Percentiles rank a stretch among this genome's conserved stretches.
phyloP scores from a whole-genome alignment of 2,113 vertebrate species.

The Egretta garzetta region DNA sequence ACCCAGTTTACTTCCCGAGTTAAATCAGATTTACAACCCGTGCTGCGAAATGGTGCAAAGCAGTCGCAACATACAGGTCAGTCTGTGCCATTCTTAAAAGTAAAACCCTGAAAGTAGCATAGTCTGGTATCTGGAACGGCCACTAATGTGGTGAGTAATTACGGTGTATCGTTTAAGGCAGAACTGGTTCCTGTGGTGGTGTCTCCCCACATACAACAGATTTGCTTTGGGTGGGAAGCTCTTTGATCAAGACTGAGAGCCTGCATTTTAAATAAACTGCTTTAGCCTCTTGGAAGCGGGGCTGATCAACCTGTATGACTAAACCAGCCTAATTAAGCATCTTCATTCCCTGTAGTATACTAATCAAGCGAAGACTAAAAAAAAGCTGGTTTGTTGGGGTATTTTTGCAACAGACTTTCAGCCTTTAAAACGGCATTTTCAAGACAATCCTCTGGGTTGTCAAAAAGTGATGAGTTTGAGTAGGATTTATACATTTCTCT shows the following conservation, averaged over 20 bases:
- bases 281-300: not conserved
- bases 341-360: not conserved
- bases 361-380: not conserved
- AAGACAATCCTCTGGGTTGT: not conserved
- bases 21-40: not conserved
- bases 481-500: not conserved
- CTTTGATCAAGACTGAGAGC: not conserved
- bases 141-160: no score
- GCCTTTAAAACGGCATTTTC: not conserved
- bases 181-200: not conserved
- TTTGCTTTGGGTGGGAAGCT: not conserved
- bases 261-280: not conserved
- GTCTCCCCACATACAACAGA: no score
- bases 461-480: not conserved
- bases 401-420: not conserved
- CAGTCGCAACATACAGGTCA: not conserved
- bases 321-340: not conserved
- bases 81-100: not conserved
- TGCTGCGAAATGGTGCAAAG: not conserved
- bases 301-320: not conserved
- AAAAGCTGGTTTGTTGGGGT: not conserved
- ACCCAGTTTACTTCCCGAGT: not conserved
- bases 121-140: not conserved
- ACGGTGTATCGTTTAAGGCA: fast-evolving
- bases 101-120: not conserved